Base-by-base conservation (phyloP, 2,113 vertebrate genomes). In the Pseudopodoces humilis region DNA sequence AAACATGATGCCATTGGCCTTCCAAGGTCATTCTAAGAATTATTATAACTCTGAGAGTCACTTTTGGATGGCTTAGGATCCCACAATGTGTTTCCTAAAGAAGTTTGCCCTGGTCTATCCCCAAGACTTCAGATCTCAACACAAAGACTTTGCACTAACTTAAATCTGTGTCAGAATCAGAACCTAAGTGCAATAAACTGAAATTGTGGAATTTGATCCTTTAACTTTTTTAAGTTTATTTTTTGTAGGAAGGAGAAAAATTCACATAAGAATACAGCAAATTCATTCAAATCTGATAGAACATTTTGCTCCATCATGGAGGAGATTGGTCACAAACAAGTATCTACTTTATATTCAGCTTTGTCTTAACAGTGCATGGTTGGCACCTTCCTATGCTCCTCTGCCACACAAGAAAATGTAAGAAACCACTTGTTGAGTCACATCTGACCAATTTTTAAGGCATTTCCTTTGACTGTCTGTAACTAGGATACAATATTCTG, bases 401-500 rank as follows among this genome's bases (percentile, higher is more conserved):
- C 72, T 92, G 63, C 18, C 67, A 96, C 49, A 30, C 8, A 74
- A 24, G 33, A 68, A 58, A 91, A 94, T 62, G 43, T 10, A 92
- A 82, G 75, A 28, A 88, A n/a, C 12, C 39, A 92, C 60, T 81
- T 76, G 17, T 25, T 88, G 59, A 84, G 84, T 78, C 44, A 86
- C 72, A 63, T 92, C 81, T 92, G 39, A 75, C 25, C 47, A 33
- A 58, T 72, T 46, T 22, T 75, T 68, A 92, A 95, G 52, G 70
- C 60, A 86, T 84, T 85, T 15, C 35, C 4, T 41, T 78, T 69
- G 53, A 91, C 67, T 94, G 56, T 35, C 69, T 91, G 47, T 94
- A 93, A 88, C 53, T 60, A 83, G 77, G n/a, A 77, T 84, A 55
- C 67, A 95, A 65, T 91, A 89, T 88, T 90, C 96, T 94, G 89